phyloP scores from a whole-genome alignment of 2,888 invertebrate species.

The Folsomia manolachei region DNA sequence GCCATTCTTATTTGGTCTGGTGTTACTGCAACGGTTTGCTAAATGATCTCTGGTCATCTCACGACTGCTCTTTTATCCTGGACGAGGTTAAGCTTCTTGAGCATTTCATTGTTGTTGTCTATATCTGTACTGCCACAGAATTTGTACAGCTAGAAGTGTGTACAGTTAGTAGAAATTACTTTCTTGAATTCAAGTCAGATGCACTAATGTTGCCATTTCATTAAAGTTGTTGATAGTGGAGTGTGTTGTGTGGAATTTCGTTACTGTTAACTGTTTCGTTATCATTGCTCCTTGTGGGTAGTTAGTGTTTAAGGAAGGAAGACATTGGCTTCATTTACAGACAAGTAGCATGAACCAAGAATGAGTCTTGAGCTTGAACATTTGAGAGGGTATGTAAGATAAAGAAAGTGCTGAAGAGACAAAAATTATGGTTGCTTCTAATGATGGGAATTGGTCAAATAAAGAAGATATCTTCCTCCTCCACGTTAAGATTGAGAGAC shows the following conservation, averaged over 20 bases:
- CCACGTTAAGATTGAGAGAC: neutral
- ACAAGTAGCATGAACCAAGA: too few species aligned
- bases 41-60: neutral
- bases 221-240: neutral
- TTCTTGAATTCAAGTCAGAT: neutral
- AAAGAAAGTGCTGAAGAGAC: conserved; percentile 35
- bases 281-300: neutral
- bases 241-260: neutral
- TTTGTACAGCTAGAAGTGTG: neutral
- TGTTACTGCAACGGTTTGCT: too few species aligned
- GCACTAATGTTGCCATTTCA: neutral
- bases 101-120: neutral
- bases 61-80: too few species aligned
- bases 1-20: neutral
- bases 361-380: neutral
- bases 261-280: neutral
- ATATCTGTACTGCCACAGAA: neutral
- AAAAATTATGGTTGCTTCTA: conserved; percentile 35
- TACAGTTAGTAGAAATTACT: neutral
- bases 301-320: too few species aligned
- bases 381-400: neutral
- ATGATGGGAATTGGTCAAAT: conserved; percentile 42
- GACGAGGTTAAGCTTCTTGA: neutral
- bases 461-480: conserved; percentile 19
- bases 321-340: too few species aligned